Percentiles rank a stretch among this genome's conserved stretches.
Conservation (phyloP, 2,113 vertebrate species). For the Microcebus jonahi region DNA sequence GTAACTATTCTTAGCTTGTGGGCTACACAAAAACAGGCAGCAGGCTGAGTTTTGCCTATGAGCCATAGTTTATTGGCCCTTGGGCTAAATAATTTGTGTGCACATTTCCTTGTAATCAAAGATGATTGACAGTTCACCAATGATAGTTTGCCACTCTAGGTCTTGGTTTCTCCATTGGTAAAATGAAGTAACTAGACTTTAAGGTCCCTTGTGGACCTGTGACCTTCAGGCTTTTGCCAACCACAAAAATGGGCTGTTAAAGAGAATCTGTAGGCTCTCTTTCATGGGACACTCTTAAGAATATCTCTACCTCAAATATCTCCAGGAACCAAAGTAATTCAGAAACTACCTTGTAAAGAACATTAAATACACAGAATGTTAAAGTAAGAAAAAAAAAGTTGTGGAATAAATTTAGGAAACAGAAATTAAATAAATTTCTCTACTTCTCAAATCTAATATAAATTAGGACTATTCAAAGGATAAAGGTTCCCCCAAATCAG, state of each 20-base stretch:
- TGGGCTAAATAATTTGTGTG: neutral
- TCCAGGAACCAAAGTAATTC: constrained; percentile 15
- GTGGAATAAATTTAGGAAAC: neutral
- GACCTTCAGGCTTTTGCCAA: constrained; percentile 19
- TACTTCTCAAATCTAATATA: neutral
- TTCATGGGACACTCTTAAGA: neutral
- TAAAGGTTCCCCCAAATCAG: neutral
- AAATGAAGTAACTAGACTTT: neutral
- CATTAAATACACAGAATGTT: neutral
- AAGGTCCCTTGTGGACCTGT: neutral
- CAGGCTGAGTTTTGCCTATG: neutral
- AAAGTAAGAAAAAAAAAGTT: neutral
- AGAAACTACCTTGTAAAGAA: neutral
- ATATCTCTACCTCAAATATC: neutral
- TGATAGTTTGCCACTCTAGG: neutral
- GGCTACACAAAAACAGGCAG: neutral
- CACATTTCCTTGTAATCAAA: neutral
- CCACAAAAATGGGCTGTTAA: neutral
- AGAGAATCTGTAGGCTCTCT: neutral
- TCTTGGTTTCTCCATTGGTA: constrained; percentile 3
- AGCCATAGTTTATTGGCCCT: neutral
- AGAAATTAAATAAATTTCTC: neutral
- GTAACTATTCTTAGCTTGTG: neutral
- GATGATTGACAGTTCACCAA: neutral
- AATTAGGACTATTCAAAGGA: neutral